Evolutionary conservation across 2,888 invertebrate genomes (phyloP).

Genomic region (Drosophila mayaguana): DNA sequence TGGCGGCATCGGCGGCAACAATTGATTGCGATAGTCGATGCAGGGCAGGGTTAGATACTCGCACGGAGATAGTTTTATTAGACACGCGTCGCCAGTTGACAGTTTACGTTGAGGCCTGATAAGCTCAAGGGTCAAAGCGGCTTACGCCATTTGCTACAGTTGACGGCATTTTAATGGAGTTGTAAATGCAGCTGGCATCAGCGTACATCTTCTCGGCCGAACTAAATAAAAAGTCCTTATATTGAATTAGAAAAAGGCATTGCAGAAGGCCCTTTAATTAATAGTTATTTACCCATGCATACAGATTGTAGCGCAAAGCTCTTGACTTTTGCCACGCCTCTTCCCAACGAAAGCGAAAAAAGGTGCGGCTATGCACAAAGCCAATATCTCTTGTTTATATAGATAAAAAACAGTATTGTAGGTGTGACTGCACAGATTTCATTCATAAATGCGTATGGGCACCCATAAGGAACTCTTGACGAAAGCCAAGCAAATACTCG

Average conservation of each 20-base stretch:
- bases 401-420: conserved; percentile 64
- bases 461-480: conserved; percentile 46
- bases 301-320: conserved; percentile 16
- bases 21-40: conserved; percentile 51
- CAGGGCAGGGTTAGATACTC: conserved; percentile 42
- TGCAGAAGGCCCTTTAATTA: conserved; percentile 21
- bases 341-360: conserved; percentile 59
- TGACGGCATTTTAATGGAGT: conserved; percentile 72
- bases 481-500: conserved; percentile 55
- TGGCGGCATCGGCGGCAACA: conserved; percentile 65
- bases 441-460: conserved; percentile 63
- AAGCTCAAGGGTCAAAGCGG: conserved; percentile 52
- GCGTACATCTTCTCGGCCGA: conserved; percentile 36
- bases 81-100: conserved; percentile 72
- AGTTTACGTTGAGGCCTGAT: conserved; percentile 54
- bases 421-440: conserved; percentile 71
- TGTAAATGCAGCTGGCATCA: conserved; percentile 63
- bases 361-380: conserved; percentile 60
- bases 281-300: conserved; percentile 14
- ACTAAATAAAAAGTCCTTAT: background rate
- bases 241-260: conserved; percentile 2
- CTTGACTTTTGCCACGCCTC: conserved; percentile 14
- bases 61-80: conserved; percentile 71
- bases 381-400: conserved; percentile 74
- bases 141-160: conserved; percentile 31